A percentile compares a stretch with the other conserved stretches of the same genome.
Evolutionary conservation across 2,888 invertebrate genomes (phyloP).

Genomic region (Hemaris fuciformis): DNA sequence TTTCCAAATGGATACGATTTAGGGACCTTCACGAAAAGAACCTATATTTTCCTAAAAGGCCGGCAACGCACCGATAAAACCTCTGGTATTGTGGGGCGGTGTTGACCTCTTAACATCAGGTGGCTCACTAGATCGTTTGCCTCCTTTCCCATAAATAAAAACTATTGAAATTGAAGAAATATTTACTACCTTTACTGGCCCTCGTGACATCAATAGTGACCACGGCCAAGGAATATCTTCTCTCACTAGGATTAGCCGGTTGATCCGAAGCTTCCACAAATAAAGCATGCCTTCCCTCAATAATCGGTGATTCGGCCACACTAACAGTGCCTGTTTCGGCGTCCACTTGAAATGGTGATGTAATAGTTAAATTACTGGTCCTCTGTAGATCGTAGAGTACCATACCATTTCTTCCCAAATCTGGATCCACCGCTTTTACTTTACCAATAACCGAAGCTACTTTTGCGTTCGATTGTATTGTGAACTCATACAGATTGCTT

Average conservation of each 20-base stretch:
- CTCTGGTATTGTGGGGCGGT: too few species aligned
- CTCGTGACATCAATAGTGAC: conserved; percentile 89
- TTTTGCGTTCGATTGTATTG: conserved; percentile 84
- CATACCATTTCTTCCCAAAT: conserved; percentile 87
- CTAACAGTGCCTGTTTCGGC: conserved; percentile 85
- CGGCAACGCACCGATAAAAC: too few species aligned
- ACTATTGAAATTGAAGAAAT: not conserved
- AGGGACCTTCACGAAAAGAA: too few species aligned
- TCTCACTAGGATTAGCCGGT: conserved; percentile 91
- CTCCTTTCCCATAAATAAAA: too few species aligned
- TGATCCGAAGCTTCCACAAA: conserved; percentile 93
- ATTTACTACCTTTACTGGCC: conserved; percentile 73
- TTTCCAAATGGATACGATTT: too few species aligned
- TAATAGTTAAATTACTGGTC: conserved; percentile 83
- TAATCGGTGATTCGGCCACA: conserved; percentile 84
- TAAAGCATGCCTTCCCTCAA: conserved; percentile 88
- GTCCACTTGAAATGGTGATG: conserved; percentile 87
- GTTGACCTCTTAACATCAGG: too few species aligned
- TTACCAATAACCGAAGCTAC: conserved; percentile 88
- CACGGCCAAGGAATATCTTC: conserved; percentile 91
- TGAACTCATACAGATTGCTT: conserved; percentile 91
- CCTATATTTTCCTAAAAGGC: too few species aligned
- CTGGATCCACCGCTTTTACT: conserved; percentile 91
- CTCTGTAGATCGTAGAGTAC: conserved; percentile 88
- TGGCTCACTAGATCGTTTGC: too few species aligned